Conservation (phyloP, 2,113 vertebrate genomes). For the Podarcis raffonei region DNA sequence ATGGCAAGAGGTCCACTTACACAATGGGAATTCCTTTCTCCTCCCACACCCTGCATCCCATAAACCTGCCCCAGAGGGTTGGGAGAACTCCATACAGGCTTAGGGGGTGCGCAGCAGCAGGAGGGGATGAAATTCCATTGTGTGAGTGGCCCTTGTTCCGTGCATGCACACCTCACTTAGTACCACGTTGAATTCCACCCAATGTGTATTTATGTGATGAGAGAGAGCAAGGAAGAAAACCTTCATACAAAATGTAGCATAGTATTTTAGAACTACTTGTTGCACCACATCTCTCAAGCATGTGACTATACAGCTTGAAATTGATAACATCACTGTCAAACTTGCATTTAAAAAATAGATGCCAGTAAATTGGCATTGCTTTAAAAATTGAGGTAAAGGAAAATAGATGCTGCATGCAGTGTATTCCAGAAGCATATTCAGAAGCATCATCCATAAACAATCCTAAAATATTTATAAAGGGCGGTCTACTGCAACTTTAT, state of each 20-base stretch:
- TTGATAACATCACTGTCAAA: background rate
- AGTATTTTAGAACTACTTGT: background rate
- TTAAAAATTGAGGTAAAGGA: slow-evolving; percentile 9
- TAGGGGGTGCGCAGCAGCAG: too few relatives aligned
- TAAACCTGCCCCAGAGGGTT: too few relatives aligned
- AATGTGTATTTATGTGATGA: too few relatives aligned
- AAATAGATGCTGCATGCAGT: background rate
- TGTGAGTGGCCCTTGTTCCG: too few relatives aligned
- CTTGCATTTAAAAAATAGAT: background rate
- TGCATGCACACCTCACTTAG: too few relatives aligned
- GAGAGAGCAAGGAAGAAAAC: background rate
- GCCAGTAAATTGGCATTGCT: background rate
- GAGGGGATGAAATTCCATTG: too few relatives aligned
- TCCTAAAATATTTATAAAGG: slow-evolving; percentile 10
- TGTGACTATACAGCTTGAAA: background rate
- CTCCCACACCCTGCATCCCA: too few relatives aligned
- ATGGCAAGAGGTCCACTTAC: too few relatives aligned
- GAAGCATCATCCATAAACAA: background rate
- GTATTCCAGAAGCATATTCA: slow-evolving; percentile 24
- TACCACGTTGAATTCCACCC: too few relatives aligned
- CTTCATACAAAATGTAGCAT: background rate
- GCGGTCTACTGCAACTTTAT: background rate
- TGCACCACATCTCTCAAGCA: background rate
- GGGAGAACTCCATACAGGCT: too few relatives aligned
- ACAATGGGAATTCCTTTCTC: too few relatives aligned